phyloP scores from a whole-genome alignment of 2,888 invertebrate genomes.

The Euplexia lucipara region DNA sequence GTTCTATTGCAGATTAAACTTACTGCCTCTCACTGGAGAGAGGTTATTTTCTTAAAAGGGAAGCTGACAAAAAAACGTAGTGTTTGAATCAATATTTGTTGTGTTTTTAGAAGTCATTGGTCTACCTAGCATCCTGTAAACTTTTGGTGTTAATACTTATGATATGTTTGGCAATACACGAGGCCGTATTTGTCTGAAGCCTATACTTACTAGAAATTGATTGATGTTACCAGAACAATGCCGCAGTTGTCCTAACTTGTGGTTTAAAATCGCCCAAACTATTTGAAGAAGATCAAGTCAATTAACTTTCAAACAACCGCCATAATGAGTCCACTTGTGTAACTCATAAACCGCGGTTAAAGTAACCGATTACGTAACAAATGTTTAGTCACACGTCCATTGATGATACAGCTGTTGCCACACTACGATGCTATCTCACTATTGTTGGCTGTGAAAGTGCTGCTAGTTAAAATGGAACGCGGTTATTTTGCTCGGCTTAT shows the following conservation, averaged over 20 bases:
- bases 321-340: slow-evolving; percentile 49
- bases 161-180: too few relatives aligned
- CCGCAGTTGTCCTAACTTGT: slow-evolving; percentile 1
- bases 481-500: slow-evolving; percentile 30
- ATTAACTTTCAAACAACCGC: slow-evolving; percentile 43
- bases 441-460: slow-evolving; percentile 65
- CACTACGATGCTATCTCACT: slow-evolving; percentile 60
- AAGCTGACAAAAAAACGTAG: too few relatives aligned
- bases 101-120: too few relatives aligned
- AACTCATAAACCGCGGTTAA: slow-evolving; percentile 50
- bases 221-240: slow-evolving; percentile 1
- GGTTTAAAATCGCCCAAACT: slow-evolving; percentile 21
- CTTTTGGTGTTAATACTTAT: too few relatives aligned
- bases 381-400: slow-evolving; percentile 64
- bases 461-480: slow-evolving; percentile 54
- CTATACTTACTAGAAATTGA: too few relatives aligned
- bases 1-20: too few relatives aligned
- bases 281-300: slow-evolving; percentile 40
- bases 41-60: too few relatives aligned
- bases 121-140: too few relatives aligned
- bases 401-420: slow-evolving; percentile 61
- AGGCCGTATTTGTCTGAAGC: too few relatives aligned
- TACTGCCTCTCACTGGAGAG: too few relatives aligned
- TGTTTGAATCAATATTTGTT: too few relatives aligned
- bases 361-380: slow-evolving; percentile 49